Evolutionary conservation across 2,888 invertebrate species (phyloP), one percentile per base, ranked within the genome.

Genomic region (Autographa pulchrina): DNA sequence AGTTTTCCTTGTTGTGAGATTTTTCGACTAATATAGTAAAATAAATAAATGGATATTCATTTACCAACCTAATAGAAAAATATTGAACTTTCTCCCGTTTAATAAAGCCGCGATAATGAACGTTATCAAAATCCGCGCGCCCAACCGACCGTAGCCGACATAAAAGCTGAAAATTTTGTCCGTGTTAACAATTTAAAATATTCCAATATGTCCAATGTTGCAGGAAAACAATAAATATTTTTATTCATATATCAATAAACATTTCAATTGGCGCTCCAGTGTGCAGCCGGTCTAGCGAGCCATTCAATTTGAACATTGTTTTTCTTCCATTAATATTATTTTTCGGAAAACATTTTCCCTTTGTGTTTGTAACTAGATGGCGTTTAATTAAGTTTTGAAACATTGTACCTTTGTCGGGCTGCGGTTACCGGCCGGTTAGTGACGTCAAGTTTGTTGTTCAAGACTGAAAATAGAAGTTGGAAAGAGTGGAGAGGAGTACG

Each of bases 381-480:
- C 48, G 25, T 58, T 43, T 64, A 52, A 64, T 62, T 48, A 77
- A 68, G 56, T 25, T 41, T 43, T 65, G n/a, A 18, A 62, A n/a
- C 11, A 25, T 58, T 25, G 16, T 43, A 56, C 56, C 48, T 78
- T 78, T 73, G 68, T 68, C 58, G 38, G 64, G 58, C 38, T 48
- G 48, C 41, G 73, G 41, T 48, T 16, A 9, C 25, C 13, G 56
- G 62, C 16, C 52, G 38, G 41, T 63, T 76, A 20, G 25, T 72
- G 43, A 56, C 38, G 41, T 60, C n/a, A 20, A 64, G 43, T 72
- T 48, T 8, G 32, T 48, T 58, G 16, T 32, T 8, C 9, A 65
- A 65, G 16, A 63, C 14, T n/a, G 11, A 52, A 31, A 77, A 41
- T 63, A n/a, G 41, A 61, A 32, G 16, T 48, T 38, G 54, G 9